Evolutionary conservation across 2,797 vertebrate genomes (phyloP).

Genomic region (Microctenopoma lineatum): DNA sequence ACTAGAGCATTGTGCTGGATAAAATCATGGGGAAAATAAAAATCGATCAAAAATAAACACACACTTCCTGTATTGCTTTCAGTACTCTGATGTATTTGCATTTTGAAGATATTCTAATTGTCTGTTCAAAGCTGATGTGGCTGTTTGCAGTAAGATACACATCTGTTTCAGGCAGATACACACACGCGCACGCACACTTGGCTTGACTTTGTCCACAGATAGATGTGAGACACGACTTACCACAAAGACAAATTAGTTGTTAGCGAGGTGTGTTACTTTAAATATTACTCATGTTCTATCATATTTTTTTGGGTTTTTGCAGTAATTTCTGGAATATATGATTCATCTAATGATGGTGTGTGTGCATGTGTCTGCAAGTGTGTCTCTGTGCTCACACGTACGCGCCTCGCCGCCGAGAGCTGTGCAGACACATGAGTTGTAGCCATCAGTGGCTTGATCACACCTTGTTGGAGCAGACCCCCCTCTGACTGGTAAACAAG

Average conservation of each 20-base stretch:
- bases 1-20: not conserved
- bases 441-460: slow-evolving; percentile 76
- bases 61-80: not conserved
- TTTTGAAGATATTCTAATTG: not conserved
- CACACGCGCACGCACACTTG: not conserved
- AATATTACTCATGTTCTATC: slow-evolving; percentile 9
- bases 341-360: slow-evolving; percentile 24
- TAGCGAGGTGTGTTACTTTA: slow-evolving; percentile 7
- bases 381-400: slow-evolving; percentile 18
- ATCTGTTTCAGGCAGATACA: not conserved
- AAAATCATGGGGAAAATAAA: not conserved
- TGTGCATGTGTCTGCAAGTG: slow-evolving; percentile 12
- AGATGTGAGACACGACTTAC: slow-evolving; percentile 9
- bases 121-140: not conserved
- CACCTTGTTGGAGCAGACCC: slow-evolving; percentile 70
- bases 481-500: slow-evolving; percentile 78
- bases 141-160: not conserved
- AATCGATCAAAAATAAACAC: not conserved
- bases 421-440: slow-evolving; percentile 78
- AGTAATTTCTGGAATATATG: slow-evolving; percentile 40
- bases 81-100: not conserved
- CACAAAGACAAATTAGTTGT: not conserved
- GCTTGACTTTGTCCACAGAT: not conserved
- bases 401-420: slow-evolving; percentile 47
- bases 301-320: slow-evolving; percentile 1